phyloP scores from a whole-genome alignment of 2,113 vertebrate genomes.

The Protobothrops mucrosquamatus region DNA sequence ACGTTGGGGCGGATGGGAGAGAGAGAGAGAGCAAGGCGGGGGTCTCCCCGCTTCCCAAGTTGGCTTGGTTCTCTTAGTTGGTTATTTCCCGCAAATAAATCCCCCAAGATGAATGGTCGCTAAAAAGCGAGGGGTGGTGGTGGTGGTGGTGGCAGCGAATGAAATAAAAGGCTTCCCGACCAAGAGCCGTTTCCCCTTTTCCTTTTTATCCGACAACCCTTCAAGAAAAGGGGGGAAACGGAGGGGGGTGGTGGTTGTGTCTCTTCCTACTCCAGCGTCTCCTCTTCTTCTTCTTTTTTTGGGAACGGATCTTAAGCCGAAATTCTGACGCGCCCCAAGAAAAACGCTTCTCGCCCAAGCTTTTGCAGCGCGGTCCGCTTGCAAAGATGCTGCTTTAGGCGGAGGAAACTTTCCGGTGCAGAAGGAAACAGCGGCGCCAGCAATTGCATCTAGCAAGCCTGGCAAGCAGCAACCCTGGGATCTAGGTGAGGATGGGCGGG shows the following conservation, averaged over 20 bases:
- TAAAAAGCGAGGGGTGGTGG: neutral
- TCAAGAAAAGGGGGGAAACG: too few species aligned
- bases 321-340: neutral
- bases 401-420: conserved; percentile 50
- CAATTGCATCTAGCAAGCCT: neutral
- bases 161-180: neutral
- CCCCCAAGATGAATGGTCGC: neutral
- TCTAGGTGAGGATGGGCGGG: conserved; percentile 16
- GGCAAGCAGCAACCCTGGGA: conserved; percentile 14
- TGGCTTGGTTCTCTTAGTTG: conserved; percentile 13
- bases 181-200: neutral
- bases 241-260: neutral
- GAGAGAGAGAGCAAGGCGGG: neutral
- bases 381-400: neutral
- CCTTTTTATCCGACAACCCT: neutral
- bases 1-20: neutral
- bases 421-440: neutral
- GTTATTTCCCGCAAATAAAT: neutral
- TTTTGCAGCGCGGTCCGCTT: neutral
- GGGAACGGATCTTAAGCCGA: neutral
- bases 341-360: neutral
- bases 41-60: conserved; percentile 15
- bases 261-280: neutral
- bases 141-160: neutral
- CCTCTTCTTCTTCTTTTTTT: neutral